Percentiles rank a stretch among this genome's conserved stretches.
Conservation (phyloP, 2,888 invertebrate genomes). For the Netelia fuscicornis region DNA sequence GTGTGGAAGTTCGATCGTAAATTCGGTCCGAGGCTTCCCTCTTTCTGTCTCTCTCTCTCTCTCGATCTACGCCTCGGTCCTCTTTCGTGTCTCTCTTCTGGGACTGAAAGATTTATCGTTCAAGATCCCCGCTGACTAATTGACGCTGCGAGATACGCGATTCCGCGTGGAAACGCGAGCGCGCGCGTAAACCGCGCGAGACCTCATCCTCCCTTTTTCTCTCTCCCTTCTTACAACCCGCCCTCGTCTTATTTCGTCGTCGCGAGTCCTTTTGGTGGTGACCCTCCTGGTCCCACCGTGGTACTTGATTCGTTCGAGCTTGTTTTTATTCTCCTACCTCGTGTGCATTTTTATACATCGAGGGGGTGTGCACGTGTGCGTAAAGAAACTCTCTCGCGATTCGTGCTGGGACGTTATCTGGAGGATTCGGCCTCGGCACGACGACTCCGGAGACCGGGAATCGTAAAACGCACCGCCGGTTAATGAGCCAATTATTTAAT, state of each 20-base stretch:
- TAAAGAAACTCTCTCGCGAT: slow-evolving; percentile 38
- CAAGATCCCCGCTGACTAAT: slow-evolving; percentile 78
- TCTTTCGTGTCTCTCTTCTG: slow-evolving; percentile 45
- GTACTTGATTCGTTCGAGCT: background rate
- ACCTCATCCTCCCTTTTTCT: background rate
- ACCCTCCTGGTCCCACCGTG: slow-evolving; percentile 24
- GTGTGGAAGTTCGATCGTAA: slow-evolving; percentile 56
- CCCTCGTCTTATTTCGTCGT: background rate
- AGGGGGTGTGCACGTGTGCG: slow-evolving; percentile 1
- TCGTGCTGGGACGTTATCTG: slow-evolving; percentile 66
- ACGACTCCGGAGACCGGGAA: slow-evolving; percentile 53
- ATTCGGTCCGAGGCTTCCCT: slow-evolving; percentile 53
- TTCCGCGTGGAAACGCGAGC: slow-evolving; percentile 66
- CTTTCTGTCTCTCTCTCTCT: background rate
- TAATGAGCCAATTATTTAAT: slow-evolving; percentile 81
- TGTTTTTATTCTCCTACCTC: slow-evolving; percentile 1
- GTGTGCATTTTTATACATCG: slow-evolving; percentile 38
- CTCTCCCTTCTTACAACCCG: background rate
- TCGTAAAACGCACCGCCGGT: slow-evolving; percentile 70
- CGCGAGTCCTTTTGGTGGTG: slow-evolving; percentile 24
- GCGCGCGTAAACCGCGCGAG: slow-evolving; percentile 52
- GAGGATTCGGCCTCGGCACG: slow-evolving; percentile 54
- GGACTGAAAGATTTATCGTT: slow-evolving; percentile 75
- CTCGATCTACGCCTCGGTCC: background rate
- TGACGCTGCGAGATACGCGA: slow-evolving; percentile 78